Base-by-base conservation (phyloP, 2,797 vertebrate species). In the Helarctos malayanus region DNA sequence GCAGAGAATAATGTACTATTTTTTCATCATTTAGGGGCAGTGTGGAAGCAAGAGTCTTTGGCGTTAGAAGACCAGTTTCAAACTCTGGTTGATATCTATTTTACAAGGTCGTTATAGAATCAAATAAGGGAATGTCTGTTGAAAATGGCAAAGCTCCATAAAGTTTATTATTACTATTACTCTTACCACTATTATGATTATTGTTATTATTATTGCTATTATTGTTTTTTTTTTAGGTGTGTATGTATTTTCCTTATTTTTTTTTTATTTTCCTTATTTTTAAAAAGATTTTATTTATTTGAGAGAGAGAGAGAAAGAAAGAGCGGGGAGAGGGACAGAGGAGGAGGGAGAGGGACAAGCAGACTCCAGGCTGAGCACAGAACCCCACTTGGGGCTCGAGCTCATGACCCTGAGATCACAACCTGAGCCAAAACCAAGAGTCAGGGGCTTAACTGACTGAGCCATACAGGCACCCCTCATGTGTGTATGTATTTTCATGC, bases 181-280 rank as follows among this genome's bases (percentile, higher is more conserved):
- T n/a, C 9, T 52, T 73, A 27, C 47, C n/a, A 69, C 29, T 7
- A 88, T 0, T 59, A 52, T 7, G 75, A 82, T n/a, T 80, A 15
- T 78, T 80, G n/a, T 47, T 27, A 82, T 68, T 45, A 35, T 38
- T 38, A 16, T 8, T 84, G 3, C 47, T 35, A 73, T 21, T 73
- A n/a, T 21, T 76, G 3, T 3, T 75, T 52, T 89, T 38, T 35
- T 76, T 32, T 83, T 83, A 13, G 76, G 68, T 52, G 3, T 59
- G 6, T 61, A 54, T 78, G 32, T 63, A 45, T 56, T 95, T 95
- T 92, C 63, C 18, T 57, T 65, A n/a, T 65, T 65, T n/a, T 65
- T n/a, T n/a, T n/a, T n/a, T n/a, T 63, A 45, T 56, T 95, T 95
- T 92, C 63, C 18, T 57, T 65, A n/a, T 65, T 65, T n/a, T 65